Evolutionary conservation across 2,888 invertebrate genomes (phyloP).

Genomic region (Encarsia formosa): DNA sequence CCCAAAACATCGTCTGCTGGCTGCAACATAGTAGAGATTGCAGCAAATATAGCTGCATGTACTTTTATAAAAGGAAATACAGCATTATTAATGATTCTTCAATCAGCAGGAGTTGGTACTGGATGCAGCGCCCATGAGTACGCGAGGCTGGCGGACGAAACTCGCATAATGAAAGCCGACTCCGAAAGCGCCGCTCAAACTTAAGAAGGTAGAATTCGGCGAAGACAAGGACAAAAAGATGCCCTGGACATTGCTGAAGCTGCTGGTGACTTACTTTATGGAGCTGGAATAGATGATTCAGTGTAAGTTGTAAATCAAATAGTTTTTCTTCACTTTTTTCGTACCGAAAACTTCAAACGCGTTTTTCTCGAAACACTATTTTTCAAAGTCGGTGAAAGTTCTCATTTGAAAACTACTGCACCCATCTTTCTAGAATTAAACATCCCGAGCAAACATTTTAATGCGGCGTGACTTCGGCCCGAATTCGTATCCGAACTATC

Average conservation of each 20-base stretch:
- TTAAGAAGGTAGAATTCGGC: constrained; percentile 22
- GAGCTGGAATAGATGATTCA: constrained; percentile 3
- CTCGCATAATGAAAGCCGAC: constrained; percentile 22
- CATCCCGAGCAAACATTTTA: too few species aligned
- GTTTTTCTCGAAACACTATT: too few species aligned
- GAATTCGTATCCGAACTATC: too few species aligned
- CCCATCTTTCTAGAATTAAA: too few species aligned
- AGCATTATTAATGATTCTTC: constrained; percentile 21
- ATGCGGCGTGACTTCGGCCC: too few species aligned
- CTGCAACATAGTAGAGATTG: constrained; percentile 24
- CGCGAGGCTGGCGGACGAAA: constrained; percentile 9
- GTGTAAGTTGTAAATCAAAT: constrained; percentile 3
- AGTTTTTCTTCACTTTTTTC: neutral
- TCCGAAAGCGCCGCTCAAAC: constrained; percentile 6
- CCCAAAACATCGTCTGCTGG: constrained; percentile 22
- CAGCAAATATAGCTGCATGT: too few species aligned
- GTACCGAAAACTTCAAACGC: too few species aligned
- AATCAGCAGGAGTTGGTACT: constrained; percentile 19
- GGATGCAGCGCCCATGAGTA: constrained; percentile 15
- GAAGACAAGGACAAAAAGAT: too few species aligned
- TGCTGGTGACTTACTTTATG: constrained; percentile 15
- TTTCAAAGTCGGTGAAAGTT: constrained; percentile 7
- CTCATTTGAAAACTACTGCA: too few species aligned
- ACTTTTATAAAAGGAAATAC: too few species aligned
- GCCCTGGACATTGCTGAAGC: too few species aligned